A percentile compares a stretch with the other conserved stretches of the same genome.
Evolutionary conservation across 2,113 vertebrate genomes (phyloP).

Genomic region (Brachionichthys hirsutus): DNA sequence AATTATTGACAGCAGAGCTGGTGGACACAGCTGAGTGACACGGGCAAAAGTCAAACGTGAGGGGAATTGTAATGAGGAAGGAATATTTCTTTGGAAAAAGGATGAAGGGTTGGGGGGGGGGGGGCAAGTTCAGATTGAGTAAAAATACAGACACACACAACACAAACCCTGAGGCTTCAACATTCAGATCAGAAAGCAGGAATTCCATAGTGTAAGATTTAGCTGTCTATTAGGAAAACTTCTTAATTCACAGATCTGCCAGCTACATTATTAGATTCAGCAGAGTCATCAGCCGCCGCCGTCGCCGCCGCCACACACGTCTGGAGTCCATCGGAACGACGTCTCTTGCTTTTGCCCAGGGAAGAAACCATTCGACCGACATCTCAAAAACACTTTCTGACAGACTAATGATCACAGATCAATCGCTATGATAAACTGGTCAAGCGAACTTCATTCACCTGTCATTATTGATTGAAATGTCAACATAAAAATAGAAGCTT

Average conservation of each 20-base stretch:
- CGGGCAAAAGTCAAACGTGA: slow-evolving; percentile 30
- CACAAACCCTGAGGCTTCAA: slow-evolving; percentile 30
- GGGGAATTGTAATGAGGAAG: slow-evolving; percentile 35
- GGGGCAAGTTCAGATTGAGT: slow-evolving; percentile 10
- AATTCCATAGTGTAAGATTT: slow-evolving; percentile 58
- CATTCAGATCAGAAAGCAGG: slow-evolving; percentile 48
- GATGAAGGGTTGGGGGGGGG: not conserved
- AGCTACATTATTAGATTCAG: no score
- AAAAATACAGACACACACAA: slow-evolving; percentile 20
- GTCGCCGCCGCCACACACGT: no score
- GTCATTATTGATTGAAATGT: no score
- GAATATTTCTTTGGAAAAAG: slow-evolving; percentile 28
- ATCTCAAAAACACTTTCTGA: no score
- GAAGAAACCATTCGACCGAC: no score
- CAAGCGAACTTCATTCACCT: no score
- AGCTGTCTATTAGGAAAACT: slow-evolving; percentile 55
- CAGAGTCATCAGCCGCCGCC: no score
- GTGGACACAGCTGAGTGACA: slow-evolving; percentile 29
- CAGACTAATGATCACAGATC: no score
- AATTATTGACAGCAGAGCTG: slow-evolving; percentile 13
- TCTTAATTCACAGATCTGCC: slow-evolving; percentile 13
- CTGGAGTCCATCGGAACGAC: no score
- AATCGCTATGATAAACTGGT: no score
- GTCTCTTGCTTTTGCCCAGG: no score
- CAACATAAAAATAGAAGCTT: no score